A percentile compares a stretch with the other conserved stretches of the same genome.
These are phyloP conservation scores for Petrophora chlorosata DNA, from an alignment of 2,888 invertebrate genomes.

Conservation along the genomic window DNA sequence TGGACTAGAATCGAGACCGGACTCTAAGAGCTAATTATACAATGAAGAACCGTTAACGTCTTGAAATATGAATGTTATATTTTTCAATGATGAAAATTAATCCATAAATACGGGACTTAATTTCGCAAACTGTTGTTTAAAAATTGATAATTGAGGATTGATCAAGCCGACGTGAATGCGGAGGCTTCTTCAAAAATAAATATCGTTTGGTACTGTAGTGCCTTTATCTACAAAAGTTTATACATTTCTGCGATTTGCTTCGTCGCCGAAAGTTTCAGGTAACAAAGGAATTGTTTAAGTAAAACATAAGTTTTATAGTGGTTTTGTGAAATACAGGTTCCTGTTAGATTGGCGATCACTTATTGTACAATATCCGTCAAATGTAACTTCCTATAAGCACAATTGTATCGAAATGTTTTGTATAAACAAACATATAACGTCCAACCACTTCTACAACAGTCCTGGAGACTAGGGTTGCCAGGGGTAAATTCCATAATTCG, in stretches of 20 bases:
- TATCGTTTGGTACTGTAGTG: too few relatives aligned
- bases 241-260: conserved; percentile 12
- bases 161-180: too few relatives aligned
- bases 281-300: conserved; percentile 13
- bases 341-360: conserved; percentile 11
- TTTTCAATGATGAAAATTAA: too few relatives aligned
- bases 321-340: conserved; percentile 23
- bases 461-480: background rate
- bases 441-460: background rate
- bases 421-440: background rate
- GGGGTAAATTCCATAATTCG: too few relatives aligned
- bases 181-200: too few relatives aligned
- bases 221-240: background rate
- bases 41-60: too few relatives aligned
- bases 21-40: too few relatives aligned
- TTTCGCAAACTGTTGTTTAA: too few relatives aligned
- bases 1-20: too few relatives aligned
- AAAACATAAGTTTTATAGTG: conserved; percentile 13
- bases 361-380: conserved; percentile 6
- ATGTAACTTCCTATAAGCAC: conserved; percentile 10
- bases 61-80: too few relatives aligned
- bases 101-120: too few relatives aligned
- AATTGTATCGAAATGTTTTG: conserved; percentile 3
- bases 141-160: too few relatives aligned
- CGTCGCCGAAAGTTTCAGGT: background rate